Base-by-base conservation (phyloP, 35 echinoderm and acorn worm species). In the Nesometra sesokonis region DNA sequence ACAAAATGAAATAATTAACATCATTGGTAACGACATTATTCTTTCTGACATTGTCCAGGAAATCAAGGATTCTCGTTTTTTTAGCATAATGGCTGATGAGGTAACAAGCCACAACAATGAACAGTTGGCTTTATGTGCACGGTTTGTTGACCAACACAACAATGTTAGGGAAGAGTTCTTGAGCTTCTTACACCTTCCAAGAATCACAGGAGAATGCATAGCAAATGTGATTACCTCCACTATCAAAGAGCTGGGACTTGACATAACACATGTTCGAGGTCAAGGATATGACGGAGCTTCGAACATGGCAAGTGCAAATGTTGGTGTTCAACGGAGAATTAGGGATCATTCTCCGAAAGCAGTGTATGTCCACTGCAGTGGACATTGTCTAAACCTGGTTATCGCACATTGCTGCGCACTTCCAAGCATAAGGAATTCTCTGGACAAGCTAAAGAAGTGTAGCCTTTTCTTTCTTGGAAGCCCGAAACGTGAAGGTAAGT, bases 401-500 rank as follows among this genome's bases (percentile, higher is more conserved):
- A 89, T 89, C 31, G 36, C 78, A 57, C 87, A 89, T 47, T 82
- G 78, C 11, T 89, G 78, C 35, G 43, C 13, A 21, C 30, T 89
- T 17, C 86, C 86, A 80, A 36, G 37, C 30, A 39, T 88, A 57
- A 21, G 86, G 27, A 89, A 89, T 47, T 83, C 82, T 37, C 3
- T 89, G 80, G 87, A 89, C 36, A 83, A 89, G n/a, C 31, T 89
- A 32, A 83, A 89, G 80, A 83, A 83, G 34, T 82, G 79, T 83
- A 82, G 46, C 21, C 87, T 89, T 32, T 89, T 84, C 39, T 89
- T 78, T 81, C 79, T 35, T 15, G 32, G 5, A 34, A 81, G 31
- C 27, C 79, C 79, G 32, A 81, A 81, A 32, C 35, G 79, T 15
- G 35, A 81, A 35, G 79, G 38, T 43, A 15, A 43, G 38, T 43